Percentiles rank a stretch among this genome's conserved stretches.
Conservation (phyloP, 2,888 invertebrate species). For the Nezara viridula region DNA sequence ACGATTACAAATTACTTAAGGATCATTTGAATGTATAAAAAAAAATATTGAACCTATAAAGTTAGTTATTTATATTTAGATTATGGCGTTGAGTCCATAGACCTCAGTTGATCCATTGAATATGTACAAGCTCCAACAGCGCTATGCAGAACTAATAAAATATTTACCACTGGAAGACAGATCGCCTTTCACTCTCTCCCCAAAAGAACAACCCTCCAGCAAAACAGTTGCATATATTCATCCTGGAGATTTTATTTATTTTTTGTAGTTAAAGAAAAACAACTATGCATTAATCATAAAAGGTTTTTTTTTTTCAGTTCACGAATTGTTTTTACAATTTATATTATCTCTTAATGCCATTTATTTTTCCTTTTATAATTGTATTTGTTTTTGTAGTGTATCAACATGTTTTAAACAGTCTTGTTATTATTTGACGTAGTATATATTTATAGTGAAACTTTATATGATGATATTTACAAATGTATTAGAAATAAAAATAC, state of each 20-base stretch:
- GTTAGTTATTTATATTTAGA: too few species aligned
- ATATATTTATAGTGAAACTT: too few species aligned
- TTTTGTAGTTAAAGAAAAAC: not conserved
- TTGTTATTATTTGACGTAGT: too few species aligned
- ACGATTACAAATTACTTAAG: too few species aligned
- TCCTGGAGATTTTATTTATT: not conserved
- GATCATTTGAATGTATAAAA: too few species aligned
- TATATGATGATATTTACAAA: too few species aligned
- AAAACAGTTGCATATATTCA: not conserved
- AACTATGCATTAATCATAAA: not conserved
- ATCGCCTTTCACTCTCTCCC: not conserved
- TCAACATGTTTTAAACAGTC: too few species aligned
- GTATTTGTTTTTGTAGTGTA: too few species aligned
- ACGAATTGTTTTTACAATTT: not conserved
- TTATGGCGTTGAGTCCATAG: not conserved
- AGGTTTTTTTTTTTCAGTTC: not conserved
- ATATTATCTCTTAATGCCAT: not conserved
- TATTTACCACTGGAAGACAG: not conserved
- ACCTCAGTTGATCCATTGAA: not conserved
- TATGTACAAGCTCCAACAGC: not conserved
- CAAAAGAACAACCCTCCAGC: not conserved
- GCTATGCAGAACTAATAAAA: conserved; percentile 35
- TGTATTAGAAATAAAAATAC: too few species aligned
- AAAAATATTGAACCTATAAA: too few species aligned
- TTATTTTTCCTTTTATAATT: too few species aligned